Evolutionary conservation across 1,140 invertebrate species (phyloP).

Genomic region (Hesperophylax magnus): DNA sequence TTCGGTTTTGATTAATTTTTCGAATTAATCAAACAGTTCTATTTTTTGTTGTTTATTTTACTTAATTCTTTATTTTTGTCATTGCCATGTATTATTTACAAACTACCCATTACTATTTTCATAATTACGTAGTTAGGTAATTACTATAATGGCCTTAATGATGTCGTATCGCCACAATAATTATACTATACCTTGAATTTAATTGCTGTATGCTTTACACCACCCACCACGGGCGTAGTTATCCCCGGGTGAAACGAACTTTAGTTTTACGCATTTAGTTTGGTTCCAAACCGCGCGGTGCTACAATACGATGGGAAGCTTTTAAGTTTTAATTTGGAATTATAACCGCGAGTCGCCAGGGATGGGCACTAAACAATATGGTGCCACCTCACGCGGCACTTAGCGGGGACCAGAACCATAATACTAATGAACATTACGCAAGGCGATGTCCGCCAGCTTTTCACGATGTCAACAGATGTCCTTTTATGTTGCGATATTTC

Average conservation of each 20-base stretch:
- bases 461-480: conserved; percentile 1
- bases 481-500: background rate
- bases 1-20: too few relatives aligned
- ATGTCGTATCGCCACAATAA: background rate
- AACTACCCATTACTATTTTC: too few relatives aligned
- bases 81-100: too few relatives aligned
- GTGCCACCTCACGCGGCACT: background rate
- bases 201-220: too few relatives aligned
- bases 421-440: conserved; percentile 3
- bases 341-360: background rate
- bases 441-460: background rate
- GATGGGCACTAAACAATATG: background rate
- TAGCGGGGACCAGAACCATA: background rate
- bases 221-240: too few relatives aligned
- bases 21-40: too few relatives aligned
- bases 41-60: too few relatives aligned
- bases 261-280: background rate
- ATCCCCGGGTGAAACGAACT: background rate
- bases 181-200: too few relatives aligned
- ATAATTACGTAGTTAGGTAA: too few relatives aligned
- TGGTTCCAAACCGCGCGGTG: background rate
- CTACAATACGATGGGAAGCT: background rate
- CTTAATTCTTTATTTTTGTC: too few relatives aligned
- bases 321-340: conserved; percentile 28
- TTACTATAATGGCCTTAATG: background rate